A percentile compares a stretch with the other conserved stretches of the same genome.
Evolutionary conservation across 2,113 vertebrate genomes (phyloP).

Genomic region (Cyanocitta stelleri): DNA sequence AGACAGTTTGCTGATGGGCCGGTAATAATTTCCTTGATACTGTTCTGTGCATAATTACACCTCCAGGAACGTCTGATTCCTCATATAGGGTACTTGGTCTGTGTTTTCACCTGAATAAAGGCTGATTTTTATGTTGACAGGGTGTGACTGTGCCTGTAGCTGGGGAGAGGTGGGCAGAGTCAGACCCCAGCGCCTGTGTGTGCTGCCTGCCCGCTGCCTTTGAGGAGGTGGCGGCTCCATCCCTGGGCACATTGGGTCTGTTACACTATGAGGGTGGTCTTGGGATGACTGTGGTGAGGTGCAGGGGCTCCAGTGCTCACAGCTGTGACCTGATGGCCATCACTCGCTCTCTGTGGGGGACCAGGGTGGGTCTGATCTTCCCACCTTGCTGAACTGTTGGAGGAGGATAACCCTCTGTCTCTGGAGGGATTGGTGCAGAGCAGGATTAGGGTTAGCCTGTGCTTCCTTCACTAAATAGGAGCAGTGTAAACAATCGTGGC

Average conservation of each 20-base stretch:
- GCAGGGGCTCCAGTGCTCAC: neutral
- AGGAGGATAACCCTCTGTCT: accelerated
- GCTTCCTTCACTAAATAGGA: neutral
- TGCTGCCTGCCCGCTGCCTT: neutral
- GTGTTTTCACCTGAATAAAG: neutral
- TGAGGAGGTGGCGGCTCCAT: neutral
- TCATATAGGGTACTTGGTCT: neutral
- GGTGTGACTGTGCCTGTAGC: neutral
- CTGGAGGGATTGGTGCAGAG: accelerated
- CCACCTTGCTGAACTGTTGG: accelerated
- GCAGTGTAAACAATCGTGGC: neutral
- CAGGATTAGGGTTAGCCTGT: neutral
- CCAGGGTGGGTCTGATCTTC: neutral
- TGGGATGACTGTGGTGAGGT: neutral
- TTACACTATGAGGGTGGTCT: neutral
- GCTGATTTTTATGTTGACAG: accelerated
- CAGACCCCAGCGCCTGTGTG: accelerated
- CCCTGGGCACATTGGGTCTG: accelerated
- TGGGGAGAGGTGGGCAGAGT: neutral
- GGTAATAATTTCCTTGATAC: neutral
- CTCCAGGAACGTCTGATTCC: neutral
- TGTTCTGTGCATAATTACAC: neutral
- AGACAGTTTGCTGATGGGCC: neutral
- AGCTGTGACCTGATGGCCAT: neutral
- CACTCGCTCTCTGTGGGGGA: accelerated